Conservation (phyloP, 2,797 vertebrate genomes). For the Melopsittacus undulatus region DNA sequence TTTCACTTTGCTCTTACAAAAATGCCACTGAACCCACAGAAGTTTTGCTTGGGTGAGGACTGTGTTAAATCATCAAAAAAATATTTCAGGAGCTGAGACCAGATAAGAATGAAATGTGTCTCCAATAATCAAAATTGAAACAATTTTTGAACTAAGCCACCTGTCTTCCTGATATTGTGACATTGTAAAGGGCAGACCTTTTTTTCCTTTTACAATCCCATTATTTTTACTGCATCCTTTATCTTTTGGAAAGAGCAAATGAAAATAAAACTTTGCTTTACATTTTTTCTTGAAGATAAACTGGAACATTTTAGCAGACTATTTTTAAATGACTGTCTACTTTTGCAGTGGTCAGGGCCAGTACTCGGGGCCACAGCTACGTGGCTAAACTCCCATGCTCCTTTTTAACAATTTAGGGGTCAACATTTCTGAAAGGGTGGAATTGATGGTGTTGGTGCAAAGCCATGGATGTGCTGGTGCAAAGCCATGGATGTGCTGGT, state of each 20-base stretch:
- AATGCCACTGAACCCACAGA: not conserved
- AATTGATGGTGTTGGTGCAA: not conserved
- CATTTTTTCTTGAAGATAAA: slow-evolving; percentile 23
- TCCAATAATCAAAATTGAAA: not conserved
- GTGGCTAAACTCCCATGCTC: not conserved
- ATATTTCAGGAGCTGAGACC: not conserved
- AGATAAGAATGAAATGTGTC: not conserved
- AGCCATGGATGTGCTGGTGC: not conserved
- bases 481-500: not conserved
- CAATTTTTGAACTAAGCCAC: not conserved
- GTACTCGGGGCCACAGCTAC: not conserved
- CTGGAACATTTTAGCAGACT: not conserved
- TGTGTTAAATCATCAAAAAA: not conserved
- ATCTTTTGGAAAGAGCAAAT: slow-evolving; percentile 11
- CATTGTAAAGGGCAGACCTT: not conserved
- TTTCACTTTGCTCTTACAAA: not conserved
- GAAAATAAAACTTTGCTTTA: slow-evolving; percentile 25
- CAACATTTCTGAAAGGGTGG: not conserved
- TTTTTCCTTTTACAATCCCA: not conserved
- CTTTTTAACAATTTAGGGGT: not conserved
- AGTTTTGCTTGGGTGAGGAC: not conserved
- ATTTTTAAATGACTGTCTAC: slow-evolving; percentile 9
- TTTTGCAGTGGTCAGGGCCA: slow-evolving; percentile 1
- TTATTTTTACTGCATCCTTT: slow-evolving; percentile 22
- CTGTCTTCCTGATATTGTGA: not conserved